Percentiles rank a stretch among this genome's conserved stretches.
phyloP scores from a whole-genome alignment of 2,888 invertebrate species.

The Xanthia icteritia region DNA sequence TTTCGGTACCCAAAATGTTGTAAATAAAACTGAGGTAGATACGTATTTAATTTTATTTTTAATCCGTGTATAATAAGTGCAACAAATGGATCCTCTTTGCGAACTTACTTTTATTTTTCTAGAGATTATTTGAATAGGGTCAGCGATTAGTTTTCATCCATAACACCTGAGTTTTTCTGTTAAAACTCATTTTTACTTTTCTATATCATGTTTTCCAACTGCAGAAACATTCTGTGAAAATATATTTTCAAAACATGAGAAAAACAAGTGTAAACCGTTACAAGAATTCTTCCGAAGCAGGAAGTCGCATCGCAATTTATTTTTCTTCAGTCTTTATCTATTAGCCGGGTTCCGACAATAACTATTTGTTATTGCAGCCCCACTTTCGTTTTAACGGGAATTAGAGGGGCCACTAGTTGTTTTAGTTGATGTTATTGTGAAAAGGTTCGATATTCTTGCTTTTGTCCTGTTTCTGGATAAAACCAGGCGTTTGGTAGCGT shows the following conservation, averaged over 20 bases:
- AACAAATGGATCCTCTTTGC: background rate
- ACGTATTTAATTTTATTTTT: background rate
- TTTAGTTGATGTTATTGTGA: constrained; percentile 43
- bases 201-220: background rate
- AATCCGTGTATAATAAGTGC: background rate
- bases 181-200: too few relatives aligned
- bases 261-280: constrained; percentile 47
- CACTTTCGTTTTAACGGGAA: constrained; percentile 72
- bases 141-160: background rate
- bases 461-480: constrained; percentile 22
- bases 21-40: too few relatives aligned
- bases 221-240: background rate
- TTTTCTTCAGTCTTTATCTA: constrained; percentile 74
- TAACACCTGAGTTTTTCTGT: background rate
- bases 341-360: constrained; percentile 74
- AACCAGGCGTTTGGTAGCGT: constrained; percentile 21
- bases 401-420: constrained; percentile 68
- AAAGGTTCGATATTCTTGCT: constrained; percentile 38
- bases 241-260: constrained; percentile 18
- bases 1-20: background rate
- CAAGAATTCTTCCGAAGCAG: constrained; percentile 55
- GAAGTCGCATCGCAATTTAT: constrained; percentile 61
- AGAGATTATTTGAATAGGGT: background rate
- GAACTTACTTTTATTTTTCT: background rate
- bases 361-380: constrained; percentile 80